Base-by-base conservation (phyloP, 1,140 invertebrate genomes). In the Apis laboriosa region DNA sequence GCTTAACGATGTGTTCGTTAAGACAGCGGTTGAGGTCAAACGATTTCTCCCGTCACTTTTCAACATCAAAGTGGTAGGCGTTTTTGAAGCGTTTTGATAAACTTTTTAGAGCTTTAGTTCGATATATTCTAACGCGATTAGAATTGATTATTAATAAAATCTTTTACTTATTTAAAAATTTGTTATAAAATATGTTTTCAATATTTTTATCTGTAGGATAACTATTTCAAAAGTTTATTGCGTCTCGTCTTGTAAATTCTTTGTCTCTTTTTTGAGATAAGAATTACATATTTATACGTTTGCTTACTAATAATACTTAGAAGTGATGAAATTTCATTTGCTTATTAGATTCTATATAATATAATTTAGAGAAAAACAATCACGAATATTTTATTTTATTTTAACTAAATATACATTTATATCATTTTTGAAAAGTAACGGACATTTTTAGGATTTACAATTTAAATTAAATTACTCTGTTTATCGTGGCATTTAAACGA, bases 21-120 rank as follows among this genome's bases (percentile, higher is more conserved):
- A 94, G 85, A 92, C 90, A 70, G 91, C 86, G 12, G 91, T 90
- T n/a, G 92, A 92, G 84, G 89, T 94, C 53, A 94, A 94, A 86
- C 90, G 92, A 56, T 88, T 93, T 68, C 87, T 95, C 13, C 94
- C 94, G 0, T 94, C 94, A 12, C 91, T 95, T 24, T 92, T 93
- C 83, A 93, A 93, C 78, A 93, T 94, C 80, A 95, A 94, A 94
- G 94, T 95, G 93, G 94, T 95, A 92, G 84, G 93, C 74, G 34
- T 71, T 19, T 51, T 21, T 28, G 13, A 51, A 43, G 13, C 7
- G 19, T 0, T 5, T 21, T 3, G n/a, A 55, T 7, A 9, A 13
- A 19, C 4, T 53, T 80, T 28, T 71, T 51, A 55, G 17, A 17
- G 49, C 24, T 68, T 24, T 78, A 49, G 13, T 51, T 56, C 34